Percentiles rank a stretch among this genome's conserved stretches.
These are phyloP conservation scores for Trilocha varians DNA, from an alignment of 2,888 invertebrate genomes.

Conservation along the genomic window DNA sequence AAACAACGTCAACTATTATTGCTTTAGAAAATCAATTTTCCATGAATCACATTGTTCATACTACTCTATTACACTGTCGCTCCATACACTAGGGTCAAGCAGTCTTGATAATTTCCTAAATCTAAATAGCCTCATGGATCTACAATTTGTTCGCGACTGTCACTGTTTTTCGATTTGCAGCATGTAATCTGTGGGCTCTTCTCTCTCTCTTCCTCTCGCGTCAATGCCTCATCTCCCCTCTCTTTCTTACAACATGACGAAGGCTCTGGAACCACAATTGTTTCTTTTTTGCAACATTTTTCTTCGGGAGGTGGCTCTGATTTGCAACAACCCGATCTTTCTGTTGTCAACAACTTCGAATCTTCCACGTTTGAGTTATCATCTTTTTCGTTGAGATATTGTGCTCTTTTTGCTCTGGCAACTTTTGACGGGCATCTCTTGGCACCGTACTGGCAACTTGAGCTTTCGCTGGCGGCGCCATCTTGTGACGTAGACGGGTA, in stretches of 20 bases:
- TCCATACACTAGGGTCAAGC: too few relatives aligned
- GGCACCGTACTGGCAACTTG: conserved; percentile 54
- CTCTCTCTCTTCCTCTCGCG: conserved; percentile 30
- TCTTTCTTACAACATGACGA: conserved; percentile 22
- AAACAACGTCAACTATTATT: too few relatives aligned
- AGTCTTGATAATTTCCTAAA: background rate
- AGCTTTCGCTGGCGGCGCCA: conserved; percentile 24
- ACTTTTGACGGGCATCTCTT: conserved; percentile 55
- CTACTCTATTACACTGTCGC: too few relatives aligned
- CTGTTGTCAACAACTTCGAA: conserved; percentile 39
- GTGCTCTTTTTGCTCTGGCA: conserved; percentile 38
- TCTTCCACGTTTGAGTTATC: conserved; percentile 54
- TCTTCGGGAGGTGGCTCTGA: conserved; percentile 37
- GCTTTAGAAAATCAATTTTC: too few relatives aligned
- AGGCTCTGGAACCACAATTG: conserved; percentile 19
- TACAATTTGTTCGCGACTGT: conserved; percentile 59
- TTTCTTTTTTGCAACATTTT: conserved; percentile 27
- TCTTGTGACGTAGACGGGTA: conserved; percentile 43
- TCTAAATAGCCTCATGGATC: conserved; percentile 14
- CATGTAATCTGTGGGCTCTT: conserved; percentile 54
- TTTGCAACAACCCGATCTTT: conserved; percentile 46
- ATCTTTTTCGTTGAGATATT: conserved; percentile 42
- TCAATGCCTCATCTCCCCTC: conserved; percentile 17
- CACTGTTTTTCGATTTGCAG: conserved; percentile 41
- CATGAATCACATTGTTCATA: too few relatives aligned